A percentile compares a stretch with the other conserved stretches of the same genome.
These are phyloP conservation scores for Rhipidura dahli DNA, from an alignment of 2,113 vertebrate genomes.

Conservation along the genomic window DNA sequence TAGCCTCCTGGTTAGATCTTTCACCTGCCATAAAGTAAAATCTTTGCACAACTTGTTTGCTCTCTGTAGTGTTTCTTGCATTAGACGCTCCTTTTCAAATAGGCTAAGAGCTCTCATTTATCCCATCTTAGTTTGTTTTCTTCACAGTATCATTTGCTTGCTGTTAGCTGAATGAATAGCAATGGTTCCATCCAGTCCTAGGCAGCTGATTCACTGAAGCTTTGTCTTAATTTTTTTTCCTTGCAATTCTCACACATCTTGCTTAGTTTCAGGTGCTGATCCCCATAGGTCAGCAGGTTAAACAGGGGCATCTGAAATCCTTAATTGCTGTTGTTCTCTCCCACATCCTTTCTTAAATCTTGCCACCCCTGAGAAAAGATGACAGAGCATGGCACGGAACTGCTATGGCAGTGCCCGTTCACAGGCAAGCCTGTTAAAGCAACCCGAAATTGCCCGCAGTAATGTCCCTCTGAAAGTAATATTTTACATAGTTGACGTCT, in stretches of 20 bases:
- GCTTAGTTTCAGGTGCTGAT: neutral
- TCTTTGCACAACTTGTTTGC: neutral
- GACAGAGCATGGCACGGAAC: neutral
- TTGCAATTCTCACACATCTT: fast-evolving
- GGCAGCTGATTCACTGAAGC: neutral
- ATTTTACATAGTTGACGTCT: neutral
- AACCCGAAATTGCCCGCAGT: neutral
- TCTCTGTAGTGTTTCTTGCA: neutral
- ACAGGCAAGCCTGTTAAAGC: neutral
- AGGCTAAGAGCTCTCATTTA: neutral
- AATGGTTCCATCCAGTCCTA: neutral
- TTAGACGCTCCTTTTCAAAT: neutral
- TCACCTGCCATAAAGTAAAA: neutral
- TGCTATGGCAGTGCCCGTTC: neutral
- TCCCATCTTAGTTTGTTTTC: neutral
- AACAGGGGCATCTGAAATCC: neutral
- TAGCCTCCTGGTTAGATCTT: neutral
- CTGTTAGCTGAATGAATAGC: neutral
- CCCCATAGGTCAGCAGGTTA: neutral
- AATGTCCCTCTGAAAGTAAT: neutral
- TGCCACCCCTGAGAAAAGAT: neutral
- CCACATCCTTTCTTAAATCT: neutral
- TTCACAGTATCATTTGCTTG: neutral
- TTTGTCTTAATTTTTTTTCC: neutral
- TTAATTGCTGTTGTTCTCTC: neutral